Base-by-base conservation (phyloP, 2,888 invertebrate species). In the Polymixis lichenea region DNA sequence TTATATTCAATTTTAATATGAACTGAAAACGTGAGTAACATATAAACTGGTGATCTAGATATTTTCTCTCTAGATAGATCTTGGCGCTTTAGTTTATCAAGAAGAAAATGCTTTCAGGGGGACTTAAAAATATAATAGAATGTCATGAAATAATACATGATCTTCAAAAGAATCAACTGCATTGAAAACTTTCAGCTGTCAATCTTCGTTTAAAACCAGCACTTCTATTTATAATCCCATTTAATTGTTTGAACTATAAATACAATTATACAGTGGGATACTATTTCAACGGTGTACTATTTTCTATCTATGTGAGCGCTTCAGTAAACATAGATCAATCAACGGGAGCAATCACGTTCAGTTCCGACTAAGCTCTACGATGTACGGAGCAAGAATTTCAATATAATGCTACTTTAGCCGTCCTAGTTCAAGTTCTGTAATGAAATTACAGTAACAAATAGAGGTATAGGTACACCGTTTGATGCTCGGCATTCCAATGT, bases 291-390 rank as follows among this genome's bases (percentile, higher is more conserved):
- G 25, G 55, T 62, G n/a, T 66, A 82, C 86, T 85, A 82, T 85
- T 78, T 82, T 75, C 56, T 70, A 69, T 79, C 55, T 66, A 60
- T 65, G 49, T 64, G 46, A 77, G 28, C 61, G 58, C 69, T 82
- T 60, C 80, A 76, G 80, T 83, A 77, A 85, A 85, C 86, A 87
- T 80, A 80, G 72, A 86, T 86, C 86, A 87, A 87, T 86, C 86
- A 87, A 56, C 76, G 38, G 32, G 74, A 73, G 68, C 80, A 87
- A 87, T 87, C 80, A 74, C 75, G 78, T 72, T 61, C 61, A 58
- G 73, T 82, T 73, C 61, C 73, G 68, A 69, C 66, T 78, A 66
- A 85, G 75, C 77, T 78, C 60, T 65, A 38, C 65, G 60, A 73
- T 56, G 75, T 66, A 71, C 76, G 72, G 17, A 55, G 28, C 72